phyloP scores from a whole-genome alignment of 1,140 invertebrate genomes.

The Mamestra configurata region DNA sequence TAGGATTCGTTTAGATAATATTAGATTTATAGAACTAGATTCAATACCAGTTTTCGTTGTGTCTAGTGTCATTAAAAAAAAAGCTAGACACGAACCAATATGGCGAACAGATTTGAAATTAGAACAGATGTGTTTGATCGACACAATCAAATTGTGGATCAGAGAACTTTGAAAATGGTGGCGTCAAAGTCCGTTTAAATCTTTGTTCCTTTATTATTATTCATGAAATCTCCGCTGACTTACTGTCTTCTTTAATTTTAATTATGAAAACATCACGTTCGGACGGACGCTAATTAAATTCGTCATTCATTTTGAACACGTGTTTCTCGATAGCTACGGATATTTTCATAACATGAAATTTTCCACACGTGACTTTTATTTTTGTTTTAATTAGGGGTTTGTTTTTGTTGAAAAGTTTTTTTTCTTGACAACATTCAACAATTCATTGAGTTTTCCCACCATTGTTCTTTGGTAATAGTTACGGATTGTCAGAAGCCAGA shows the following conservation, averaged over 20 bases:
- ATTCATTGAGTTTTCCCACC: too few relatives aligned
- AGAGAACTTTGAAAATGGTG: not conserved
- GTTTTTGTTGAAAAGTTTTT: not conserved
- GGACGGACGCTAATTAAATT: not conserved
- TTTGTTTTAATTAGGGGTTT: not conserved
- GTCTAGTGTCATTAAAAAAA: slow-evolving; percentile 12
- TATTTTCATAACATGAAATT: slow-evolving; percentile 9
- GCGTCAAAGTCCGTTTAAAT: not conserved
- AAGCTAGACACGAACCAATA: not conserved
- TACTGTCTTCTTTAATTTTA: not conserved
- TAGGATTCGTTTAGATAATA: not conserved
- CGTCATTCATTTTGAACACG: slow-evolving; percentile 6
- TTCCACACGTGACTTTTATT: slow-evolving; percentile 5
- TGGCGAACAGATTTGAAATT: slow-evolving; percentile 13
- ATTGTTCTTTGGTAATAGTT: too few relatives aligned
- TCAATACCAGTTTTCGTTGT: not conserved
- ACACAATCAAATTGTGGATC: not conserved
- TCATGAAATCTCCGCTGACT: not conserved
- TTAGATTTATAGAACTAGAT: slow-evolving; percentile 11
- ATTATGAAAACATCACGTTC: not conserved
- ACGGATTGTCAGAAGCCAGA: too few relatives aligned
- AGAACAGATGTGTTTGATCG: slow-evolving; percentile 11
- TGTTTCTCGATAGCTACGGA: not conserved
- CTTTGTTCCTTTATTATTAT: not conserved
- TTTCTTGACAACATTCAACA: too few relatives aligned